Evolutionary conservation across 2,888 invertebrate species (phyloP), one percentile per base, ranked within the genome.

Genomic region (Coremacera marginata): DNA sequence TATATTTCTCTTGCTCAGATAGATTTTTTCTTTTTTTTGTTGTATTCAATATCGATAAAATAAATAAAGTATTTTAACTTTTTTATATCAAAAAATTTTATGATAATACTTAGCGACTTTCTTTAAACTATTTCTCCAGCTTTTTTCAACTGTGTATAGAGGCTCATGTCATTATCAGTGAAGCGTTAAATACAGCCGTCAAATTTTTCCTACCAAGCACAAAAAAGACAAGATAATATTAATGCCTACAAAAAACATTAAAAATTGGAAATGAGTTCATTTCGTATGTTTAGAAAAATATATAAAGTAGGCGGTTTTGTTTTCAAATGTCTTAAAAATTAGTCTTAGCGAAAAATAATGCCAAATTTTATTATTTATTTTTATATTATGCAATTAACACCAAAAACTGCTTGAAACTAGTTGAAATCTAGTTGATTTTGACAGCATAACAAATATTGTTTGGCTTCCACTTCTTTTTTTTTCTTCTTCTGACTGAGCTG

Each of bases 321-420:
- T 44, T 44, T 44, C 37, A 14, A 37, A 34, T 37, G 31, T 5
- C 63, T 31, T 31, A 65, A 60, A 57, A 22, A 60, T 25, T 9
- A 25, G 8, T 22, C 14, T 60, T 11, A 31, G 22, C 11, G 3
- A 71, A 55, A 70, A 60, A 2, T 55, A 37, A 55, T 70, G 34
- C 70, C 70, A 70, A 34, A 27, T 34, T 70, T 55, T 3, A 63
- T 67, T 37, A 14, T 44, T 67, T 44, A 5, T 49, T 22, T 49
- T 7, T 19, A 44, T 19, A 44, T 68, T 68, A 68, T 68, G 68
- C 68, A 68, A 68, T 68, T 68, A 68, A 68, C 19, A 16, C 68
- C 51, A 14, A 68, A 51, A 51, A 22, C 68, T 19, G 49, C 19
- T 25, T 25, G 22, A 51, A 49, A 34, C 8, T 22, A n/a, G 25